Percentiles rank a stretch among this genome's conserved stretches.
Evolutionary conservation across 2,888 invertebrate genomes (phyloP).

Genomic region (Miltochrista miniata): DNA sequence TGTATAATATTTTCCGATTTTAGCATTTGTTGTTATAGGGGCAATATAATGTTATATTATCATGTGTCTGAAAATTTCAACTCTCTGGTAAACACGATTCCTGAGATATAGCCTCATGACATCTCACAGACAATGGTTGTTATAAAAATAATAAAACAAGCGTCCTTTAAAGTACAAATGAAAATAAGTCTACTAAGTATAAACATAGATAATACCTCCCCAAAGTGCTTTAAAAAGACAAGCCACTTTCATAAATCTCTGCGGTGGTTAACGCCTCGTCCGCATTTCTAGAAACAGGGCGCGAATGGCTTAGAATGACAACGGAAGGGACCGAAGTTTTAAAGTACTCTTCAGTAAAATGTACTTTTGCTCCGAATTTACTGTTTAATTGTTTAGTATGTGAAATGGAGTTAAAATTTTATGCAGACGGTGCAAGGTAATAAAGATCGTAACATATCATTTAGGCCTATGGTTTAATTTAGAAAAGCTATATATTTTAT

Average conservation of each 20-base stretch:
- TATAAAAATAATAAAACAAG: conserved; percentile 46
- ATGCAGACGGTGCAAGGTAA: conserved; percentile 32
- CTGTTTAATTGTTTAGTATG: conserved; percentile 55
- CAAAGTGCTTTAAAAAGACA: conserved; percentile 64
- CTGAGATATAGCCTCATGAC: no score
- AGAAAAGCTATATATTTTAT: no score
- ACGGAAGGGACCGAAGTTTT: conserved; percentile 62
- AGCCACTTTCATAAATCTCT: conserved; percentile 71
- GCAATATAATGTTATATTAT: no score
- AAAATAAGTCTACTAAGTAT: conserved; percentile 57
- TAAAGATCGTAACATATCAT: no score
- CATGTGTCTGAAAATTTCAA: no score
- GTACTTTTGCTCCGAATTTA: conserved; percentile 56
- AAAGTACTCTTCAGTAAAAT: conserved; percentile 69
- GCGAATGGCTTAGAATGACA: conserved; percentile 58
- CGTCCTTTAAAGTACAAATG: conserved; percentile 53
- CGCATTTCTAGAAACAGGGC: conserved; percentile 65
- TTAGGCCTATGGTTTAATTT: no score
- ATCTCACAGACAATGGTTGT: no score
- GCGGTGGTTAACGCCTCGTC: conserved; percentile 72
- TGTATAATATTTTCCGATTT: no score
- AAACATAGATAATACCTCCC: conserved; percentile 67
- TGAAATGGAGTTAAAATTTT: conserved; percentile 37
- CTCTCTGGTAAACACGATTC: no score
- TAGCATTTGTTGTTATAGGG: no score